Conservation (phyloP, 2,888 invertebrate species). For the Drosophila paranaensis region DNA sequence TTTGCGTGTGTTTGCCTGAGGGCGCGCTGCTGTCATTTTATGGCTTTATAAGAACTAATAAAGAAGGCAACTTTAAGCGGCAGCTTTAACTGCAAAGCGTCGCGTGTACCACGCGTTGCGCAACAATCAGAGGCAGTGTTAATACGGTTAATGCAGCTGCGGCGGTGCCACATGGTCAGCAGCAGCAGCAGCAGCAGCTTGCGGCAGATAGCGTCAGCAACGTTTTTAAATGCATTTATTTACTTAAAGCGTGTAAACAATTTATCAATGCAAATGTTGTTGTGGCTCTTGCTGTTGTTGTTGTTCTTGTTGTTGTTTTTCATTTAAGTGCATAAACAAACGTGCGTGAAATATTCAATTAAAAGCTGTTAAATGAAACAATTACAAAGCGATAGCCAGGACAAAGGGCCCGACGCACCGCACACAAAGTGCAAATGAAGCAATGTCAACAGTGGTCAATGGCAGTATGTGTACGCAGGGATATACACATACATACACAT, state of each 20-base stretch:
- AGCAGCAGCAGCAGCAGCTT: slow-evolving; percentile 16
- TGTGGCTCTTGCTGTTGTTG: slow-evolving; percentile 16
- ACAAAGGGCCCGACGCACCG: slow-evolving; percentile 11
- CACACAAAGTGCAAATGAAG: slow-evolving; percentile 63
- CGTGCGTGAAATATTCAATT: slow-evolving; percentile 71
- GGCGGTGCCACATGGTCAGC: slow-evolving; percentile 20
- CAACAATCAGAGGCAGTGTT: slow-evolving; percentile 27
- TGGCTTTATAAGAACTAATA: slow-evolving; percentile 75
- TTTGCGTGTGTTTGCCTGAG: slow-evolving; percentile 7
- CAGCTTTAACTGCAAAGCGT: slow-evolving; percentile 3
- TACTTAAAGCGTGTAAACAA: slow-evolving; percentile 70
- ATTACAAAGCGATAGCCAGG: slow-evolving; percentile 53
- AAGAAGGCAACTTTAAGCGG: slow-evolving; percentile 44
- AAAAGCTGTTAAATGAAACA: slow-evolving; percentile 74
- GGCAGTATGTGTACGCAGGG: not conserved
- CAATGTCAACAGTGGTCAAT: slow-evolving; percentile 58
- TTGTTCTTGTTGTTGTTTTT: slow-evolving; percentile 10
- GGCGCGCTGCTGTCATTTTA: slow-evolving; percentile 44
- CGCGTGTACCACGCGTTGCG: slow-evolving; percentile 1
- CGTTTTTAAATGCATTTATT: slow-evolving; percentile 55
- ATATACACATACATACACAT: not conserved
- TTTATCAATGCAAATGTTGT: slow-evolving; percentile 52
- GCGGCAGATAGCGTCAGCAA: slow-evolving; percentile 11
- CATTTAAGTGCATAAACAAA: slow-evolving; percentile 50
- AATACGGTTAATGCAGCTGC: slow-evolving; percentile 15